phyloP scores from a whole-genome alignment of 1,140 invertebrate species.

The Neotoxoptera formosana region DNA sequence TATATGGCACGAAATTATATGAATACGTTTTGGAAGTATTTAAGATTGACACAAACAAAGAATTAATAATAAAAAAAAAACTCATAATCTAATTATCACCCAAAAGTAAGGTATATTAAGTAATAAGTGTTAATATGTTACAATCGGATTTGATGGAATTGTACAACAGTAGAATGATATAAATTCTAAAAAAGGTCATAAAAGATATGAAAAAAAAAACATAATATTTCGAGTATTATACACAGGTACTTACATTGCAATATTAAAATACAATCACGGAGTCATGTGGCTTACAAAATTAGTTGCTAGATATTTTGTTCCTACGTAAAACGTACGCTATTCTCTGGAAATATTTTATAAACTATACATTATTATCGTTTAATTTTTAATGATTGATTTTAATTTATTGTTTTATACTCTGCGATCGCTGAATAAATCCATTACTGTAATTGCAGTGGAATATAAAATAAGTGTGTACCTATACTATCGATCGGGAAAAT shows the following conservation, averaged over 20 bases:
- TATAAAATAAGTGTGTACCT: neutral
- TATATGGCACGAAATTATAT: neutral
- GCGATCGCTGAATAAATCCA: neutral
- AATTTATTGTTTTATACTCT: neutral
- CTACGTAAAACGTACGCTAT: neutral
- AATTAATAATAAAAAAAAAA: neutral
- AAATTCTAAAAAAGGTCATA: constrained; percentile 10
- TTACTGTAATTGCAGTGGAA: neutral
- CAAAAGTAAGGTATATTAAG: neutral
- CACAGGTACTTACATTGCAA: neutral
- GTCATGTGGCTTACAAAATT: neutral
- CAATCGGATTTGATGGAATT: neutral
- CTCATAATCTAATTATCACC: neutral
- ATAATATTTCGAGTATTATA: neutral
- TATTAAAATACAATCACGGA: neutral
- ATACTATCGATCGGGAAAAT: neutral
- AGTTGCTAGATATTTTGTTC: neutral
- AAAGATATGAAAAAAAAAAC: neutral
- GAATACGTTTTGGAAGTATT: neutral
- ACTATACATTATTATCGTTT: neutral
- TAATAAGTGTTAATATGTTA: neutral
- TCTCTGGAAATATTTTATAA: neutral
- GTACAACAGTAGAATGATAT: neutral
- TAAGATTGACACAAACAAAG: neutral
- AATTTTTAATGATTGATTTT: neutral